A percentile compares a stretch with the other conserved stretches of the same genome.
Evolutionary conservation across 1,140 invertebrate genomes (phyloP).

Genomic region (Drosophila hydei): DNA sequence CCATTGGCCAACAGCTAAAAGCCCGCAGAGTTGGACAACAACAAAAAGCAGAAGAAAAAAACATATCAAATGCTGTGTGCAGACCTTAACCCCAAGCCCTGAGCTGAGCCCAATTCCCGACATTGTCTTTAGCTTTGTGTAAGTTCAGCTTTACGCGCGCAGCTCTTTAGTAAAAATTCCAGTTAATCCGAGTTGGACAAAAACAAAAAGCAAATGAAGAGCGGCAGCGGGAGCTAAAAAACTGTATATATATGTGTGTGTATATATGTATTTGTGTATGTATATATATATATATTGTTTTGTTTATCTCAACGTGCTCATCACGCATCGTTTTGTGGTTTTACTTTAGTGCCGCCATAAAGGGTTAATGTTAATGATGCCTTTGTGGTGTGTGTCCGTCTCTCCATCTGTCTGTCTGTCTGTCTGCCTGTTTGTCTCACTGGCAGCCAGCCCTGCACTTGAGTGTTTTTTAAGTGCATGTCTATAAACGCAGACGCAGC

Average conservation of each 20-base stretch:
- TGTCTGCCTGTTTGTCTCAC: constrained; percentile 6
- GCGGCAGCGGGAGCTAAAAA: constrained; percentile 3
- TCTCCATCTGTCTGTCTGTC: background rate
- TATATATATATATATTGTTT: constrained; percentile 58
- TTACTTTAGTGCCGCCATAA: constrained; percentile 78
- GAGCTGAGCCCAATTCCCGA: constrained; percentile 19
- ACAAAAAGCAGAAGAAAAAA: constrained; percentile 15
- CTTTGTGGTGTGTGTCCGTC: constrained; percentile 39
- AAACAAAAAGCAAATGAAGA: constrained; percentile 21
- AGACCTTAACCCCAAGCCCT: constrained; percentile 8
- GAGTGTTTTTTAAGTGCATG: constrained; percentile 81
- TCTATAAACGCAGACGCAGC: constrained; percentile 70
- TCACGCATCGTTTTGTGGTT: constrained; percentile 77
- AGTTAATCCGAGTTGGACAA: constrained; percentile 50
- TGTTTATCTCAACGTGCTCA: constrained; percentile 81
- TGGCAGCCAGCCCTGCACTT: constrained; percentile 66
- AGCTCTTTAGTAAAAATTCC: constrained; percentile 54
- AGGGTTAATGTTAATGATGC: constrained; percentile 79
- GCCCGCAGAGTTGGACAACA: constrained; percentile 31
- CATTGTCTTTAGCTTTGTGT: constrained; percentile 21
- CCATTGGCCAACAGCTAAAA: constrained; percentile 10
- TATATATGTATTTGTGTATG: background rate
- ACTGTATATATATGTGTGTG: constrained; percentile 1
- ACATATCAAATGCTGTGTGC: constrained; percentile 47
- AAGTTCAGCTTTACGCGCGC: no score